Base-by-base conservation (phyloP, 2,888 invertebrate species). In the Noctua pronuba region DNA sequence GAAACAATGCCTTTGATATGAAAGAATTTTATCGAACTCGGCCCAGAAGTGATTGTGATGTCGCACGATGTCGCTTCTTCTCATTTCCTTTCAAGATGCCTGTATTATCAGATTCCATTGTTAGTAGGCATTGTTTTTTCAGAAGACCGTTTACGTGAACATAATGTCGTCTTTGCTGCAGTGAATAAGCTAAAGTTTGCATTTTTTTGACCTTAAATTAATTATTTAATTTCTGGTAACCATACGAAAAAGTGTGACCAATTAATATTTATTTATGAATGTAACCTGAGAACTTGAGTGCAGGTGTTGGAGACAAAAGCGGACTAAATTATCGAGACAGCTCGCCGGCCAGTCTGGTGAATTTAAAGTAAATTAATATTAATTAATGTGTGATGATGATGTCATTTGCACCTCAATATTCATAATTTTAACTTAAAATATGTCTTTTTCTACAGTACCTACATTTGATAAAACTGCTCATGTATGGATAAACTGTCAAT, bases 211-310 rank as follows among this genome's bases (percentile, higher is more conserved):
- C n/a, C n/a, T n/a, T 66, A 24, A 75, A 55, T 65, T 2, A 41
- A 80, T 28, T 35, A 64, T 72, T 80, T 8, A 38, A 73, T 73
- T 80, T 65, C 38, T 62, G 58, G 21, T 60, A 58, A 46, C 35
- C 31, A 55, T 55, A 70, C 46, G 71, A 78, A 75, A 65, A 58
- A 73, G 83, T 77, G 77, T 68, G 69, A 75, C 62, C 79, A 65
- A 85, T 85, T 79, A 83, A 85, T 79, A 81, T 81, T 77, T 67
- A 86, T 84, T 58, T 77, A 75, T 79, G 64, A 77, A 72, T 85
- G 88, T 87, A 88, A 88, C 72, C 28, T 84, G 89, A 88, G 88
- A 88, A 55, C 76, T 72, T 76, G 4, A 58, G 79, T 84, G 86
- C 88, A 88, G 88, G 88, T 88, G 89, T 82, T 70, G 72, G 58